A percentile compares a stretch with the other conserved stretches of the same genome.
Conservation (phyloP, 2,888 invertebrate genomes). For the Microchrysa polita region DNA sequence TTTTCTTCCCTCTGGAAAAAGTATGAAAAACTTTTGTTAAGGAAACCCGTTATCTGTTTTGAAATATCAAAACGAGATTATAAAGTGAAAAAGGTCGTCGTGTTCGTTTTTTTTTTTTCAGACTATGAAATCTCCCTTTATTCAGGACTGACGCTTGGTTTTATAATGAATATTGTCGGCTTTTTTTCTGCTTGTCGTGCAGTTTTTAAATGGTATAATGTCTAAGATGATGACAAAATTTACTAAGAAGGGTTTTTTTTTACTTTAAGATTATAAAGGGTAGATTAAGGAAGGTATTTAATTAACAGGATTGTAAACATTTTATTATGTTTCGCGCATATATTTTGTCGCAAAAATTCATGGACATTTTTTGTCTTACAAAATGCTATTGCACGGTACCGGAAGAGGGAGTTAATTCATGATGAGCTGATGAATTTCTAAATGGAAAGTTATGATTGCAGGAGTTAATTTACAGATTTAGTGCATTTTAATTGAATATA, state of each 20-base stretch:
- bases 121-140: not conserved
- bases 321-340: not conserved
- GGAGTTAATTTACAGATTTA: too few relatives aligned
- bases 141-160: not conserved
- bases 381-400: too few relatives aligned
- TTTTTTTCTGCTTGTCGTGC: constrained; percentile 8
- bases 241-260: not conserved
- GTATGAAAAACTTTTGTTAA: constrained; percentile 45
- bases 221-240: too few relatives aligned
- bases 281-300: constrained; percentile 28
- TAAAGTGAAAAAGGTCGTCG: constrained; percentile 27
- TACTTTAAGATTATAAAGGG: not conserved
- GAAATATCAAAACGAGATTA: constrained; percentile 24
- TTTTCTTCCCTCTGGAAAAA: constrained; percentile 8
- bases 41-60: constrained; percentile 45
- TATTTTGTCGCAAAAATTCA: too few relatives aligned
- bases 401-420: too few relatives aligned
- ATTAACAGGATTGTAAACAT: constrained; percentile 28
- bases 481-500: too few relatives aligned
- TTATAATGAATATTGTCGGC: constrained; percentile 6
- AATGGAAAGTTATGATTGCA: too few relatives aligned
- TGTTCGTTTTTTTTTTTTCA: not conserved
- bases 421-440: too few relatives aligned
- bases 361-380: too few relatives aligned
- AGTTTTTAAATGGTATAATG: not conserved